Base-by-base conservation (phyloP, 2,888 invertebrate species). In the Cephus pygmeus region DNA sequence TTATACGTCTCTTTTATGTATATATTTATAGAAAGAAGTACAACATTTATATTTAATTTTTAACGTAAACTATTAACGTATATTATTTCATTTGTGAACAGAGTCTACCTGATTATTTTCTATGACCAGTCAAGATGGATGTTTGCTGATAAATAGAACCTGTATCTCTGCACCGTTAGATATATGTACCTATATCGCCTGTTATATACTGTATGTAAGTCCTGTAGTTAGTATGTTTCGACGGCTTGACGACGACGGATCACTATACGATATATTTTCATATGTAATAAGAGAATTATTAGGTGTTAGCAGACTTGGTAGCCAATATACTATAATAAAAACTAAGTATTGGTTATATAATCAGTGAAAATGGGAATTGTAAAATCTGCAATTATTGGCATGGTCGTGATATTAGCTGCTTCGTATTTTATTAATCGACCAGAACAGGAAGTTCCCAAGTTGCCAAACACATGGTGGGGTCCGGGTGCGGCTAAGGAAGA, bases 391-490 rank as follows among this genome's bases (percentile, higher is more conserved):
- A 71, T 31, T 33, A 9, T 71, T 71, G 71, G 71, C 71, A 12
- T 71, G 31, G 33, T 12, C 4, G 33, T 71, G 33, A 71, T 71
- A 71, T 33, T 71, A 31, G 71, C 33, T 15, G 31, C 15, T 12
- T 33, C 71, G 71, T 33, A 33, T 33, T 71, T 71, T 33, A 31
- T 71, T 12, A 71, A 15, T 31, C 33, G 12, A 31, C 33, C 12
- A 33, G 31, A 31, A 33, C 71, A 0, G 4, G 12, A 31, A 71
- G 1, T 71, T 15, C 71, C 71, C 12, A 71, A 71, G 23, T 4
- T 71, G 31, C 33, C 71, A 33, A 31, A 71, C 12, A 71, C 31
- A 1, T 87, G 87, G 86, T 89, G 87, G 88, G 88, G 86, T 9
- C 79, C 82, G 15, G 87, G 86, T 12, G n/a, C 77, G 12, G 82